Conservation (phyloP, 2,113 vertebrate species). For the Hystrix brachyura region DNA sequence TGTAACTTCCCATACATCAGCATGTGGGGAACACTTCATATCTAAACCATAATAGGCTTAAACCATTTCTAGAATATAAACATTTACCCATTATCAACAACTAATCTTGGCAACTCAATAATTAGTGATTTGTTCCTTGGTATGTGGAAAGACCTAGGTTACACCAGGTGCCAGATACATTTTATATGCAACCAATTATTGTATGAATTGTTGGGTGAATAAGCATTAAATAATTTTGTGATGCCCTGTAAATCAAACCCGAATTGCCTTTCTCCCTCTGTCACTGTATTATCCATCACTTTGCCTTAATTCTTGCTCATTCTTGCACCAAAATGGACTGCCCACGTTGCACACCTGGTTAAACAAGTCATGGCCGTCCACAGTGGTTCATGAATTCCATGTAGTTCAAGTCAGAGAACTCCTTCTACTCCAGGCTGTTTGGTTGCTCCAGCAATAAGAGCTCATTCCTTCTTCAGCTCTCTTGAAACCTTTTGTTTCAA, state of each 20-base stretch:
- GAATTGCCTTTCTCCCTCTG: not conserved
- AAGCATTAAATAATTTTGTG: not conserved
- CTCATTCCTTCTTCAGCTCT: not conserved
- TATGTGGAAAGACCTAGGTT: not conserved
- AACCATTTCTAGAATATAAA: not conserved
- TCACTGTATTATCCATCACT: not conserved
- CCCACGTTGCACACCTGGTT: not conserved
- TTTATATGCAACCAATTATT: not conserved
- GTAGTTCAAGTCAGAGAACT: not conserved
- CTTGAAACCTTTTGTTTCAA: too few species aligned
- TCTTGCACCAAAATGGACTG: not conserved
- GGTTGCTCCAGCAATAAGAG: not conserved
- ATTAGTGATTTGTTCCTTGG: not conserved
- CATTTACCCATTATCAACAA: not conserved
- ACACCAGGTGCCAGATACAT: not conserved
- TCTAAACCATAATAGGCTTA: not conserved
- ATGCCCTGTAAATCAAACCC: not conserved
- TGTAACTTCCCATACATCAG: not conserved
- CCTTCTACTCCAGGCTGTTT: not conserved
- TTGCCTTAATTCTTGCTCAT: not conserved
- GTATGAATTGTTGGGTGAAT: not conserved
- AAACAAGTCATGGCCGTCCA: not conserved
- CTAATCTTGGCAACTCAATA: not conserved
- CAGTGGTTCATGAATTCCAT: not conserved
- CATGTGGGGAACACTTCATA: not conserved